Conservation (phyloP, 2,888 invertebrate genomes). For the Furcula furcula region DNA sequence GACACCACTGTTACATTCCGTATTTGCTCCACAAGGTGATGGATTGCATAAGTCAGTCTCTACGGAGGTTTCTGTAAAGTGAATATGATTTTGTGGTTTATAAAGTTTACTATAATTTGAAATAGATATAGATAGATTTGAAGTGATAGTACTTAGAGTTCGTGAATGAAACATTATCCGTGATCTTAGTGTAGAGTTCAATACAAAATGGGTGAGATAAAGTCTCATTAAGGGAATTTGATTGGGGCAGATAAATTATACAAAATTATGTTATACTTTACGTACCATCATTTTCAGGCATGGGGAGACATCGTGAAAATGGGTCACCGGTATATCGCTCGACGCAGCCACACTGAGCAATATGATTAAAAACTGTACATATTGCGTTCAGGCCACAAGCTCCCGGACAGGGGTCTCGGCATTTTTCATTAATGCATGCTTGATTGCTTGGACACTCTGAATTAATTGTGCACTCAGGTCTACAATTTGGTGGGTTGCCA, state of each 20-base stretch:
- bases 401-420: constrained; percentile 85
- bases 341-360: constrained; percentile 83
- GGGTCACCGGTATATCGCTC: constrained; percentile 83
- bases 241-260: no score
- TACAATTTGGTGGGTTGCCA: constrained; percentile 85
- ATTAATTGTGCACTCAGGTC: constrained; percentile 86
- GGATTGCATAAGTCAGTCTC: constrained; percentile 83
- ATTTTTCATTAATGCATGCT: constrained; percentile 85
- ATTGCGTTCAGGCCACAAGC: constrained; percentile 83
- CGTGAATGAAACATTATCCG: no score
- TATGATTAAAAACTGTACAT: constrained; percentile 83
- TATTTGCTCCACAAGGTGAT: constrained; percentile 87
- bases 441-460: constrained; percentile 85
- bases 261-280: no score
- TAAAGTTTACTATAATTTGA: no score
- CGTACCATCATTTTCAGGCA: constrained; percentile 57
- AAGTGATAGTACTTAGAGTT: no score
- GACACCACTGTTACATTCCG: constrained; percentile 85
- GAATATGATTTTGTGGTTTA: no score
- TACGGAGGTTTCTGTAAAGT: constrained; percentile 38
- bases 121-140: no score
- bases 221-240: no score
- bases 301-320: constrained; percentile 70
- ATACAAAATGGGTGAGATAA: no score
- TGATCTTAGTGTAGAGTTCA: no score